Evolutionary conservation across 2,797 vertebrate genomes (phyloP), one percentile per base, ranked within the genome.

Genomic region (Melanotaenia trifasciata): DNA sequence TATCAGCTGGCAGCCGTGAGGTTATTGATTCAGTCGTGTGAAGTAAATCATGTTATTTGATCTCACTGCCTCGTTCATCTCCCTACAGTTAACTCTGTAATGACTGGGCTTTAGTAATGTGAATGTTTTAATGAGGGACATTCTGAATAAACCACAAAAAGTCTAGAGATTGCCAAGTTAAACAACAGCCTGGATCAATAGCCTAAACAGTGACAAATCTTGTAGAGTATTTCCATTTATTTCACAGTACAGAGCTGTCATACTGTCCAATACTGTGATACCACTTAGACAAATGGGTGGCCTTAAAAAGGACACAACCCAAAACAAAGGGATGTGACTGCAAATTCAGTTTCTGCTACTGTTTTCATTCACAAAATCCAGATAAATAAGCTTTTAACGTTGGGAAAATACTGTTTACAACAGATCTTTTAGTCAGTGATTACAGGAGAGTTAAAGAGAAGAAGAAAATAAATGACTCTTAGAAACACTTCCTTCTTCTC

Each of bases 11-110:
- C 68, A 67, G 18, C 57, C 6, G 59, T 14, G 4, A 24, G 3
- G 33, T 16, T 63, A 71, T 58, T 58, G 70, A 79, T 78, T 64
- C 61, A 62, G 22, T 33, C 58, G 32, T 28, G 38, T 1, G 2
- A 35, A 74, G 45, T 35, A 61, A 63, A 72, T 74, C 62, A 28
- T 20, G 40, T 47, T 10, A 2, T 43, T 56, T 16, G 40, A 60
- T 47, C 58, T 64, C 30, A 9, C 58, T 18, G 22, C 22, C 5
- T 64, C 38, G 11, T 33, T 26, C 38, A 38, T 57, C 40, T 53
- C n/a, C n/a, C 4, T 7, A 9, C 4, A 14, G 45, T 35, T 33
- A 53, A 38, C 51, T 7, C 6, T 28, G 35, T 56, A 1, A 54
- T 4, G n/a, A 28, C 2, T 9, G n/a, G 12, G 61, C 3, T 11